A percentile compares a stretch with the other conserved stretches of the same genome.
phyloP scores from a whole-genome alignment of 2,888 invertebrate species.

The Ceraclea dissimilis region DNA sequence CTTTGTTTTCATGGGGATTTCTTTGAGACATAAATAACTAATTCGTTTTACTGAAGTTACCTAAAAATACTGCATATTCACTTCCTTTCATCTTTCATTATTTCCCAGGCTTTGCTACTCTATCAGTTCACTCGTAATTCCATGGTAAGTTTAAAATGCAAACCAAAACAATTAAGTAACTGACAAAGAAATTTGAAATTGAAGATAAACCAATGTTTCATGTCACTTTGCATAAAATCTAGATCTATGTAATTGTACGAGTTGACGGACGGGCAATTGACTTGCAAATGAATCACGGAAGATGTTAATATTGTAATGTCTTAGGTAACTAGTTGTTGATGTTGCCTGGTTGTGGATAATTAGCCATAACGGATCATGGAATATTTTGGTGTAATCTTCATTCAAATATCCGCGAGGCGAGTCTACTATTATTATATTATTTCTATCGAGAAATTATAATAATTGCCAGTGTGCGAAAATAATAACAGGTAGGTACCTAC shows the following conservation, averaged over 20 bases:
- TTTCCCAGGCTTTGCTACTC: no score
- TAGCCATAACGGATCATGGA: slow-evolving; percentile 1
- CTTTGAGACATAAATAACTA: no score
- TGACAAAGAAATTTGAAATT: no score
- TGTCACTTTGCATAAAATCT: neutral
- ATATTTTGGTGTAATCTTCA: neutral
- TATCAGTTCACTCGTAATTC: no score
- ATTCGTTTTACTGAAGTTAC: no score
- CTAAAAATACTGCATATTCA: no score
- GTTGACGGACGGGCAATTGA: neutral
- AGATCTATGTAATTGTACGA: neutral
- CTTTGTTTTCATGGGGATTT: no score
- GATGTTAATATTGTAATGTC: neutral
- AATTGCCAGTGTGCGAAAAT: neutral
- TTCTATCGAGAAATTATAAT: neutral
- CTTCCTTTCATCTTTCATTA: no score
- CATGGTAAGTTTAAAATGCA: no score
- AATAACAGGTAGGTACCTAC: no score
- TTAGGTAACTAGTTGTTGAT: neutral
- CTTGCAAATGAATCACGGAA: neutral
- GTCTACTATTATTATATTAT: neutral
- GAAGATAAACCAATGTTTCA: neutral
- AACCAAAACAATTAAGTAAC: no score
- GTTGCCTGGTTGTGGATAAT: neutral
- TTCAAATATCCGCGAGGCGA: neutral